Conservation (phyloP, 1,140 invertebrate species). For the Caenorhabditis inopinata region DNA sequence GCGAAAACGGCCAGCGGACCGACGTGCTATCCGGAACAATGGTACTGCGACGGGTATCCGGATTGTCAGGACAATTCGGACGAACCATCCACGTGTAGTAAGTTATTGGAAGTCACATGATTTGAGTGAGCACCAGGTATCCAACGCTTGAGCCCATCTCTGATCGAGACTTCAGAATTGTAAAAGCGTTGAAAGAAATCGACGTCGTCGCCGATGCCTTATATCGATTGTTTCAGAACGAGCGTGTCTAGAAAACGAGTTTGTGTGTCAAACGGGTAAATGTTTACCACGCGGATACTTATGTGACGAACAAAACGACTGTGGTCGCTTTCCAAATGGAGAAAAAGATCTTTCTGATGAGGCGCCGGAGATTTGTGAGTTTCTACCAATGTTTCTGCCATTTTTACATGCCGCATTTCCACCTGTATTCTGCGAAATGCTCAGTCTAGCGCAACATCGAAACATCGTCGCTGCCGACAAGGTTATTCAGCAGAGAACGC, state of each 20-base stretch:
- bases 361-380: neutral
- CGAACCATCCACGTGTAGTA: conserved; percentile 51
- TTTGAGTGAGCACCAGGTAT: too few species aligned
- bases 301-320: neutral
- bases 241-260: conserved; percentile 12
- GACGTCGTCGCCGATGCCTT: too few species aligned
- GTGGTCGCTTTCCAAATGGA: conserved; percentile 1
- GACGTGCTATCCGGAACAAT: conserved; percentile 14
- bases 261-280: conserved; percentile 1
- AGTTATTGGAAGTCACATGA: too few species aligned
- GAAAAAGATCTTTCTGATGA: conserved; percentile 8
- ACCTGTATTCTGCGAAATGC: too few species aligned
- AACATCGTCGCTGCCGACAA: too few species aligned
- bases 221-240: neutral
- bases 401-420: too few species aligned
- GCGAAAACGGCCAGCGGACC: neutral
- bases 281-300: conserved; percentile 6
- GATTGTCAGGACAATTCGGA: conserved; percentile 57
- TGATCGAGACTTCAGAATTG: too few species aligned
- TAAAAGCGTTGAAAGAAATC: too few species aligned
- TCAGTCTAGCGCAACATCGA: too few species aligned
- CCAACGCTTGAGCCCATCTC: too few species aligned
- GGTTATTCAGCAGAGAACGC: too few species aligned
- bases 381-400: neutral
- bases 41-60: conserved; percentile 35